A percentile compares a stretch with the other conserved stretches of the same genome.
phyloP scores from a whole-genome alignment of 2,113 vertebrate genomes.

The Uria lomvia region DNA sequence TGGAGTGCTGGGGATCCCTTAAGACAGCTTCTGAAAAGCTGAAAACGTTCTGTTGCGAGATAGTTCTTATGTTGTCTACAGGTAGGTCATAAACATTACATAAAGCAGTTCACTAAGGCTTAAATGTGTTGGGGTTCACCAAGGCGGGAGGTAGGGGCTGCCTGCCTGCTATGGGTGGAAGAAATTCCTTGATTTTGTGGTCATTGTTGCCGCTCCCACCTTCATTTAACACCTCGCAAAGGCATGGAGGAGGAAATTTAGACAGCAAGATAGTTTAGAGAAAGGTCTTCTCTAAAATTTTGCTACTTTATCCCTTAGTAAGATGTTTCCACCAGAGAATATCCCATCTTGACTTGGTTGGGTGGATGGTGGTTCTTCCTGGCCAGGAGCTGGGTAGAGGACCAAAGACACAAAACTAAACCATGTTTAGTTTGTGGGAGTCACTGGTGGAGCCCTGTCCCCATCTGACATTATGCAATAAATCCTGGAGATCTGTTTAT shows the following conservation, averaged over 20 bases:
- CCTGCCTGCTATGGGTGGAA: not conserved
- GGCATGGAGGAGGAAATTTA: not conserved
- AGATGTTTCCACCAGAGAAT: not conserved
- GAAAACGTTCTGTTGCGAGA: not conserved
- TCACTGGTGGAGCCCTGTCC: not conserved
- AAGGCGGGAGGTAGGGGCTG: not conserved
- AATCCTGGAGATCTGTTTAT: not conserved
- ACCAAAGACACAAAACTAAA: not conserved
- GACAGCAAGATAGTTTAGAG: not conserved
- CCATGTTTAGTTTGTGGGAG: rapidly evolving
- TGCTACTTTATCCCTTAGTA: not conserved
- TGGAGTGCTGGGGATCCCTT: not conserved
- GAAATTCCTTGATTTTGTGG: not conserved
- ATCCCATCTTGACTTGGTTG: not conserved
- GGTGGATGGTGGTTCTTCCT: not conserved
- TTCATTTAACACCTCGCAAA: not conserved
- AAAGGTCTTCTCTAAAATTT: not conserved
- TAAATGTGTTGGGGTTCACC: not conserved
- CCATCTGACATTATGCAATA: not conserved
- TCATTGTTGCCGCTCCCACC: rapidly evolving
- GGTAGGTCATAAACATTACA: not conserved
- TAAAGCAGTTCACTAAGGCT: not conserved
- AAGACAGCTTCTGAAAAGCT: not conserved
- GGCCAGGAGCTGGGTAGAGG: not conserved
- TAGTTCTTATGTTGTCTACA: not conserved